These are phyloP conservation scores for Nebria salina DNA, from an alignment of 2,888 invertebrate species.

Conservation along the genomic window DNA sequence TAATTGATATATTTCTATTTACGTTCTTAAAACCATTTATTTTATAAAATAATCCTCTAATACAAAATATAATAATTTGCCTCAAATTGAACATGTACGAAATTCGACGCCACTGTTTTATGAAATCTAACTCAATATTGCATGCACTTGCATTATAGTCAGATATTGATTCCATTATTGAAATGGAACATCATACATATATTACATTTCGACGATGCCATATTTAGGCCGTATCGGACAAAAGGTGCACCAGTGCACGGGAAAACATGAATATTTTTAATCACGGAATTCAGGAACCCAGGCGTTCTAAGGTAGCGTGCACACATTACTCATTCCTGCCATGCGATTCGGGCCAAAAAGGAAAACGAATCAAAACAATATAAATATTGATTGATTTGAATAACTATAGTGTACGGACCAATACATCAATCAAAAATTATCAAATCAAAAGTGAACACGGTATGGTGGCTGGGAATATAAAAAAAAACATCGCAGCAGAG, in stretches of 20 bases:
- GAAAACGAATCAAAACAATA: constrained; percentile 21
- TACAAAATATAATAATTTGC: too few species aligned
- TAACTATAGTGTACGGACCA: constrained; percentile 28
- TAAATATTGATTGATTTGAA: constrained; percentile 45
- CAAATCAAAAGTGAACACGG: constrained; percentile 31
- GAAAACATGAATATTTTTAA: constrained; percentile 44
- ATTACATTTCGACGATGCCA: background rate
- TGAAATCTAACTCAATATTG: background rate
- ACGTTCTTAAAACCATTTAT: too few species aligned
- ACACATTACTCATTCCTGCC: constrained; percentile 43
- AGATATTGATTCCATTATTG: background rate
- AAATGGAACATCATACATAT: background rate
- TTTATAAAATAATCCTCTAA: too few species aligned
- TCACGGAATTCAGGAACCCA: constrained; percentile 28
- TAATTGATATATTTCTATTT: too few species aligned
- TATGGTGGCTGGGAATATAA: background rate
- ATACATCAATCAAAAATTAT: constrained; percentile 44
- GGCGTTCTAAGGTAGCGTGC: constrained; percentile 35
- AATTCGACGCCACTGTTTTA: too few species aligned
- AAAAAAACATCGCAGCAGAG: background rate
- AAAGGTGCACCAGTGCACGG: background rate
- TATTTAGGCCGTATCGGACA: background rate
- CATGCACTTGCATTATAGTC: background rate
- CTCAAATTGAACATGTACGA: too few species aligned
- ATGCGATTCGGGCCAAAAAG: constrained; percentile 13